phyloP scores from a whole-genome alignment of 2,113 vertebrate species.

The Bungarus multicinctus region DNA sequence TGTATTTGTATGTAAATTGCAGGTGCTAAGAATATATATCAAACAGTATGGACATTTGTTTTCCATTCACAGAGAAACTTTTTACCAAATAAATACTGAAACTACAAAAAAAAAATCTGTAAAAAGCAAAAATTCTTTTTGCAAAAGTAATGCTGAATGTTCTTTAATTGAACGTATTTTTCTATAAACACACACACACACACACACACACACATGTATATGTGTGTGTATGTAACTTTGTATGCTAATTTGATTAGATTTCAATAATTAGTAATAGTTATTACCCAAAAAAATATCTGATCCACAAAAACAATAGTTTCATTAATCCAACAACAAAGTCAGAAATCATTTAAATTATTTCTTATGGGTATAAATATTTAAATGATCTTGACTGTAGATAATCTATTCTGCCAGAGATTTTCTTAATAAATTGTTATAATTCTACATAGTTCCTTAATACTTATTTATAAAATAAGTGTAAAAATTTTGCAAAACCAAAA shows the following conservation, averaged over 20 bases:
- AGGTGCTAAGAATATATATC: background rate
- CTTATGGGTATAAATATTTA: background rate
- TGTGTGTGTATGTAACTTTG: background rate
- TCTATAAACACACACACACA: too few species aligned
- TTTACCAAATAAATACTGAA: background rate
- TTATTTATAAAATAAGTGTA: background rate
- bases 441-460: background rate
- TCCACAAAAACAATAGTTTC: background rate
- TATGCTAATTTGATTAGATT: background rate
- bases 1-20: background rate
- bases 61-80: background rate
- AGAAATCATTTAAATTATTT: background rate
- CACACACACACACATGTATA: too few species aligned
- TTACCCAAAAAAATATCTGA: background rate
- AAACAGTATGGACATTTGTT: background rate
- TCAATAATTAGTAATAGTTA: background rate
- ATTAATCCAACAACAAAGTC: background rate
- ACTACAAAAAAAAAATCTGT: background rate
- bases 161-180: background rate
- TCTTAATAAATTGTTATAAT: background rate
- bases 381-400: background rate
- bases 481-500: constrained; percentile 1
- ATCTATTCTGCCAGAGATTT: background rate
- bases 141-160: background rate
- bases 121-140: background rate